Conservation (phyloP, 2,888 invertebrate genomes). For the Clusia tigrina region DNA sequence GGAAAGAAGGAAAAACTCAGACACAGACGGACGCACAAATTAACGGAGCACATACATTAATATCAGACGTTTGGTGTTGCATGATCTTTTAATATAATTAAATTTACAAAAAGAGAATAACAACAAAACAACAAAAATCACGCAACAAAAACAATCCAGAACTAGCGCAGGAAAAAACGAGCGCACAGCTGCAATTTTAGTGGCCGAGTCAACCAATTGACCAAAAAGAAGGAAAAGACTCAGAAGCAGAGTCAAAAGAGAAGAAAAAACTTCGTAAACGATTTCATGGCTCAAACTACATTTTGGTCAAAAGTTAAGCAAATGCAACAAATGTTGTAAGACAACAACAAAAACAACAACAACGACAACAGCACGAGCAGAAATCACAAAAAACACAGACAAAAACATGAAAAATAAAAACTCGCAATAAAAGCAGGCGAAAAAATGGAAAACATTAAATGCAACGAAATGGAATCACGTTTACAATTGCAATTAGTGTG, state of each 20-base stretch:
- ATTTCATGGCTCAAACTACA: neutral
- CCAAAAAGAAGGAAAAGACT: neutral
- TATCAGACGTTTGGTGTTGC: neutral
- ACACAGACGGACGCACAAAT: too few relatives aligned
- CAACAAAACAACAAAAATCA: neutral
- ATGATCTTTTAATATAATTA: neutral
- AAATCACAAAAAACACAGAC: neutral
- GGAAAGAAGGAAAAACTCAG: neutral
- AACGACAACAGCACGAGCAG: neutral
- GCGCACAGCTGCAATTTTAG: neutral
- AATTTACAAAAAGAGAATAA: neutral
- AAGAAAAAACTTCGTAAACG: neutral
- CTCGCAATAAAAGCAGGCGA: neutral
- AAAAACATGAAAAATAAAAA: neutral
- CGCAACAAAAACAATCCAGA: neutral
- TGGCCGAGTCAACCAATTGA: neutral
- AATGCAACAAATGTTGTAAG: neutral
- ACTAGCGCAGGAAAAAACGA: neutral
- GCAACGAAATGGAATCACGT: conserved; percentile 1
- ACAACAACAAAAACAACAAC: neutral
- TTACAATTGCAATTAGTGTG: conserved; percentile 4
- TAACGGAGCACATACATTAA: conserved; percentile 6
- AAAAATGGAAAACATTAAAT: neutral
- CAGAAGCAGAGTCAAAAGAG: neutral
- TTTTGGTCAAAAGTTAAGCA: neutral